Percentiles rank a stretch among this genome's conserved stretches.
Evolutionary conservation across 2,113 vertebrate species (phyloP).

Genomic region (Rostratula benghalensis): DNA sequence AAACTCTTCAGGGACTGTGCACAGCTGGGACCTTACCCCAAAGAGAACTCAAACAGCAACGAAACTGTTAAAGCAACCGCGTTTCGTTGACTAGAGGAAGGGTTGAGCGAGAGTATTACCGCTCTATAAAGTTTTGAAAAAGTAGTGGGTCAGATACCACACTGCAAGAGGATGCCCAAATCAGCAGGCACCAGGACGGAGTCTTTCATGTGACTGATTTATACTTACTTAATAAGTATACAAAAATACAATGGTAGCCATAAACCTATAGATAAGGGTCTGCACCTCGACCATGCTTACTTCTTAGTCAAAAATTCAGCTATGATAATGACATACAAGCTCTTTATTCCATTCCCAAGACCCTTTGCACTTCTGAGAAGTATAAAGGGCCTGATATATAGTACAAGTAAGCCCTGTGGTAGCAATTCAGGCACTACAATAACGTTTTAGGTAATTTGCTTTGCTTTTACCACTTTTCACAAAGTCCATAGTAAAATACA

Average conservation of each 20-base stretch:
- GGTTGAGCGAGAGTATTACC: not conserved
- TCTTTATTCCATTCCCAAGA: not conserved
- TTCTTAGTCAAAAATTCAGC: not conserved
- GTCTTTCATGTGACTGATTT: not conserved
- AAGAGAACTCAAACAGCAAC: not conserved
- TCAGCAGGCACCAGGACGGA: not conserved
- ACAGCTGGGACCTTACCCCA: not conserved
- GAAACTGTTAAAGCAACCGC: not conserved
- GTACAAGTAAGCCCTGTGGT: not conserved
- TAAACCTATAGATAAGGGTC: not conserved
- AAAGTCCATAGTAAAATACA: not conserved
- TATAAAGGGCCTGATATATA: not conserved
- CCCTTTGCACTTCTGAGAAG: not conserved
- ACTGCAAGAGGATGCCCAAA: not conserved
- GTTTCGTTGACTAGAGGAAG: fast-evolving
- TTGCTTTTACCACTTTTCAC: not conserved
- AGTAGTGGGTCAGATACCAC: not conserved
- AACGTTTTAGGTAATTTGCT: not conserved
- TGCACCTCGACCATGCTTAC: not conserved
- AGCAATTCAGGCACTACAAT: not conserved
- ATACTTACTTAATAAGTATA: not conserved
- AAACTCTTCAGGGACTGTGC: not conserved
- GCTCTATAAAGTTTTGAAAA: not conserved
- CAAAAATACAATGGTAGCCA: not conserved
- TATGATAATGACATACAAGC: not conserved